Base-by-base conservation (phyloP, 2,113 vertebrate genomes). In the Phylloscopus trochiloides region DNA sequence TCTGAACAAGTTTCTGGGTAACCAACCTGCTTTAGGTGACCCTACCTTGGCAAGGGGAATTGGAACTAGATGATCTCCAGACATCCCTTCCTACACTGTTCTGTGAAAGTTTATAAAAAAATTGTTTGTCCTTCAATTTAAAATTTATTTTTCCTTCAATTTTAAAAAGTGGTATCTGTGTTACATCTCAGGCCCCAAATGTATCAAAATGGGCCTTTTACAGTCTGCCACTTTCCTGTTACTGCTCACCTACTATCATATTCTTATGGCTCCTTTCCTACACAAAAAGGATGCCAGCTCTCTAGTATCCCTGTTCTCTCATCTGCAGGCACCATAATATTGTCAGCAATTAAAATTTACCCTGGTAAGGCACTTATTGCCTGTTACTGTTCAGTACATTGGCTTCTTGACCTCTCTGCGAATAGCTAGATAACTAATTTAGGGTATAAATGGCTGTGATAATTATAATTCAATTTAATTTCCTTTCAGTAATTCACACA, bases 381-480 rank as follows among this genome's bases (percentile, higher is more conserved):
- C 80, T 83, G 72, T 65, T 77, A 78, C 67, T 67, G 17, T 84
- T 88, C 88, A 96, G 90, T 88, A 70, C 65, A 89, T 77, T 88
- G 90, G 82, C 67, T 74, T 88, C 57, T 86, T 97, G 91, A 95
- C 91, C 92, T 89, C 74, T 65, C 63, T 42, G 77, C 0, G 0
- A 96, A 94, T 42, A 91, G 70, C 62, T 86, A 86, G 74, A 93
- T 63, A 95, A 94, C 90, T 94, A 96, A 94, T 95, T 93, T 86
- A 92, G 61, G 68, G 38, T 65, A 68, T 80, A 95, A 93, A 76
- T 94, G 67, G 71, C 26, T 74, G 80, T 83, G 88, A 84, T 93
- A 95, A 94, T 96, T 95, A 88, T 45, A 87, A 82, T 88, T 83
- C 78, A 90, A 86, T 95, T 96, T 79, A 86, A 95, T 96, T 96